Conservation (phyloP, 2,113 vertebrate species). For the Epinephelus cyanopodus region DNA sequence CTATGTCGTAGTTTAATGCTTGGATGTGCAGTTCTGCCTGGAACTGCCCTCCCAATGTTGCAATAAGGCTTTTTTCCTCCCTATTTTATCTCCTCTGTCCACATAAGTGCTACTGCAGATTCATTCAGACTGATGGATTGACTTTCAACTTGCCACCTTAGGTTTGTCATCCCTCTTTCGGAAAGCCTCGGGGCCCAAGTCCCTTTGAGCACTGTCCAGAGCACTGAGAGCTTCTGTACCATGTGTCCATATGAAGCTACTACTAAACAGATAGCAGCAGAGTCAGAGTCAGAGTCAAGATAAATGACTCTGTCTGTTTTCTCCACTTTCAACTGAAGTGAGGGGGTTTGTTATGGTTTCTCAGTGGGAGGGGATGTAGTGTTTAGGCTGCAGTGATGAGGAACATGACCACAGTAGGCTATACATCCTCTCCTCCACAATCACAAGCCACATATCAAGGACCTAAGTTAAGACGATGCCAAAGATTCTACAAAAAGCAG, state of each 20-base stretch:
- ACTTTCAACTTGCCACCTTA: slow-evolving; percentile 60
- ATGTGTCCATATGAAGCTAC: slow-evolving; percentile 27
- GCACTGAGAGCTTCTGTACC: slow-evolving; percentile 41
- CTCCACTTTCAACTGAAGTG: slow-evolving; percentile 21
- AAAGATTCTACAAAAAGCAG: background rate
- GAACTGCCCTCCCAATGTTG: slow-evolving; percentile 34
- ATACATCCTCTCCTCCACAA: background rate
- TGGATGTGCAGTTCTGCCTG: slow-evolving; percentile 30
- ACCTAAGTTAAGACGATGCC: background rate
- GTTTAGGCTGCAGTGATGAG: slow-evolving; percentile 4
- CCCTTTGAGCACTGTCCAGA: slow-evolving; percentile 57
- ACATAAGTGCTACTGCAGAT: slow-evolving; percentile 61
- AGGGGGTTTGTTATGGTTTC: slow-evolving; percentile 24
- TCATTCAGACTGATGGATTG: slow-evolving; percentile 63
- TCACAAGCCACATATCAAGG: background rate
- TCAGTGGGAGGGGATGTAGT: slow-evolving; percentile 3
- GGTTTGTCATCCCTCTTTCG: slow-evolving; percentile 59
- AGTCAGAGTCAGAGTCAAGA: slow-evolving; percentile 32
- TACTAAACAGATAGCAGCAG: slow-evolving; percentile 38
- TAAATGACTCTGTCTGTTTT: slow-evolving; percentile 38
- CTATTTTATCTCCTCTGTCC: slow-evolving; percentile 49
- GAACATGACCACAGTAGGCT: background rate
- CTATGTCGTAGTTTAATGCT: slow-evolving; percentile 32
- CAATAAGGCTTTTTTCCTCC: slow-evolving; percentile 30
- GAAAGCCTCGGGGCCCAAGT: slow-evolving; percentile 44